phyloP scores from a whole-genome alignment of 2,113 vertebrate genomes.

The Hippolais icterina region DNA sequence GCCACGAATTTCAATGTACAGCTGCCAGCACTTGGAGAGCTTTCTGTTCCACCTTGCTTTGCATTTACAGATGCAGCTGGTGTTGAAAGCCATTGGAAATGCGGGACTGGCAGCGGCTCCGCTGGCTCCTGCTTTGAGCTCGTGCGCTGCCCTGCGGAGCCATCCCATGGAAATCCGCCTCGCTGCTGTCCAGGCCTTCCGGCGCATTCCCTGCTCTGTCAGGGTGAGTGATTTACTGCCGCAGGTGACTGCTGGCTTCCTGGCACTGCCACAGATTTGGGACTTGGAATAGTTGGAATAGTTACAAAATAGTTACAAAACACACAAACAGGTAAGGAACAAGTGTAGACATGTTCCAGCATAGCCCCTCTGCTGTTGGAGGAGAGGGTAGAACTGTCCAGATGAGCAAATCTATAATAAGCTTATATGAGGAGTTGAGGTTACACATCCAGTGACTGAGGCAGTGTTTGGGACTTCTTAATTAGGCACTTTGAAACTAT shows the following conservation, averaged over 20 bases:
- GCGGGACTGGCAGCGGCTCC: conserved; percentile 69
- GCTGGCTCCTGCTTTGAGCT: conserved; percentile 68
- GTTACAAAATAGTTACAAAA: neutral
- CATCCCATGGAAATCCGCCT: conserved; percentile 66
- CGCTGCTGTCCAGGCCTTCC: conserved; percentile 82
- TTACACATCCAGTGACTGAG: neutral
- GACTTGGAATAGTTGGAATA: neutral
- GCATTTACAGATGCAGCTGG: conserved; percentile 72
- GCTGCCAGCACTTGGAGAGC: neutral
- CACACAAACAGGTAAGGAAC: neutral
- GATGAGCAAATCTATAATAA: neutral
- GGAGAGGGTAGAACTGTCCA: neutral
- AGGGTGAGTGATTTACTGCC: conserved; percentile 71
- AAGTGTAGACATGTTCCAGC: neutral
- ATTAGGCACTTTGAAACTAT: neutral
- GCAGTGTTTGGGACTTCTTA: neutral
- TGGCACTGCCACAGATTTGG: neutral
- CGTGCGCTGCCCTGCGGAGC: conserved; percentile 63
- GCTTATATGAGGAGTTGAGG: neutral
- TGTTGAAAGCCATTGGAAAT: conserved; percentile 85
- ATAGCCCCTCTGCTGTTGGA: neutral
- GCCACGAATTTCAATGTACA: neutral
- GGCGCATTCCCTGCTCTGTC: conserved; percentile 80
- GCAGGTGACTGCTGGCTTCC: neutral
- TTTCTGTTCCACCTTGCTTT: neutral